Evolutionary conservation across 2,797 vertebrate genomes (phyloP).

Genomic region (Geotrypetes seraphini): DNA sequence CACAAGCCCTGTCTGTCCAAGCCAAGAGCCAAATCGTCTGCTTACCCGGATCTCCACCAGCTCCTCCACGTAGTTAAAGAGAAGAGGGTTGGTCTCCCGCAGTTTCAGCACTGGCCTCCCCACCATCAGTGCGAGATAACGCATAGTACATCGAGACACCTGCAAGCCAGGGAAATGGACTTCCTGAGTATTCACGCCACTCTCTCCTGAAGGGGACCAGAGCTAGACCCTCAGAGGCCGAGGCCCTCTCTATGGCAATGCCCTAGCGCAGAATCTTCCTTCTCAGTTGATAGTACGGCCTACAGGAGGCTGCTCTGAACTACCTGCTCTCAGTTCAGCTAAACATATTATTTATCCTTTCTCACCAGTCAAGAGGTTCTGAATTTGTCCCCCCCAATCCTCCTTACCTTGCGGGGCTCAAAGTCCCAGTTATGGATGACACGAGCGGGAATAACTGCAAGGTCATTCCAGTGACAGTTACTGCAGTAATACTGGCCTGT

Average conservation of each 20-base stretch:
- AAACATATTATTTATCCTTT: too few relatives aligned
- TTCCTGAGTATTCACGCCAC: neutral
- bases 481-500: slow-evolving; percentile 93
- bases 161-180: slow-evolving; percentile 17
- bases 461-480: slow-evolving; percentile 95
- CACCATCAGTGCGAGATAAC: slow-evolving; percentile 90
- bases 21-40: too few relatives aligned
- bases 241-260: too few relatives aligned
- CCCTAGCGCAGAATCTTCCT: too few relatives aligned
- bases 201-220: too few relatives aligned
- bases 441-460: slow-evolving; percentile 76
- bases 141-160: slow-evolving; percentile 89
- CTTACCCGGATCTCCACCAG: slow-evolving; percentile 91
- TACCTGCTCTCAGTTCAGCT: too few relatives aligned
- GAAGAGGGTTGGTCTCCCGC: slow-evolving; percentile 86
- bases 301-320: too few relatives aligned
- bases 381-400: too few relatives aligned
- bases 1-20: too few relatives aligned
- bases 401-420: slow-evolving; percentile 76
- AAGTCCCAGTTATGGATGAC: slow-evolving; percentile 98
- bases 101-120: slow-evolving; percentile 81
- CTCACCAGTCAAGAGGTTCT: too few relatives aligned
- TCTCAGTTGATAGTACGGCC: too few relatives aligned
- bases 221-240: too few relatives aligned
- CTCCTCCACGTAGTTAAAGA: slow-evolving; percentile 95